Evolutionary conservation across 2,888 invertebrate genomes (phyloP), one percentile per base, ranked within the genome.

Genomic region (Pristionchus fissidentatus): DNA sequence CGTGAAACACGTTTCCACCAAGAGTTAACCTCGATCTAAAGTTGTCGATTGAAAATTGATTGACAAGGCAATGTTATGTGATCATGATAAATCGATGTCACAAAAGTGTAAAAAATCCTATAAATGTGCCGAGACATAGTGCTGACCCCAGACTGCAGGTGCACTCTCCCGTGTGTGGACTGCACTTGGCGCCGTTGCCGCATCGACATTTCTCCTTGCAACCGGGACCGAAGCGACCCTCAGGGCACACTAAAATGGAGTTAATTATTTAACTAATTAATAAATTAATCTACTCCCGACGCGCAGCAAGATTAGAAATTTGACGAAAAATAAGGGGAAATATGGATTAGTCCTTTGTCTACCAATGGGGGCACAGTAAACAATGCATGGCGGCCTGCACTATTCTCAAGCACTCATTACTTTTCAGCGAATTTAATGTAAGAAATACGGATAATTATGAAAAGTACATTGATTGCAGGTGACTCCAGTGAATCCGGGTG

Each of bases 401-500:
- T n/a, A n/a, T n/a, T n/a, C n/a, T n/a, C n/a, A n/a, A n/a, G n/a
- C n/a, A n/a, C n/a, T n/a, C n/a, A n/a, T n/a, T n/a, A n/a, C n/a
- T n/a, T 49, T 49, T 49, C 49, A 49, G 19, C 10, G 49, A 60
- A 15, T 26, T 10, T 15, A 60, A 26, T n/a, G 8, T 26, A 26
- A 15, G 26, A 26, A 60, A 15, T 60, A n/a, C 49, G 4, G 29
- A 32, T 2, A 41, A 3, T 3, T 80, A 80, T 22, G 1, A 52
- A 57, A 38, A 41, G 57, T 66, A 87, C 87, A 80, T 85, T 88
- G 87, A 62, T 88, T 87, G 57, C 89, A 88, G 13, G 86, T 86
- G 26, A 87, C 84, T 73, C 90, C 90, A 4, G 89, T 90, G 84
- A 90, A 94, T 13, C 96, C 96, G 43, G 95, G 88, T 0, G 87